Conservation (phyloP, 92 coral and sea anemone species). For the Palythoa heliodiscus region DNA sequence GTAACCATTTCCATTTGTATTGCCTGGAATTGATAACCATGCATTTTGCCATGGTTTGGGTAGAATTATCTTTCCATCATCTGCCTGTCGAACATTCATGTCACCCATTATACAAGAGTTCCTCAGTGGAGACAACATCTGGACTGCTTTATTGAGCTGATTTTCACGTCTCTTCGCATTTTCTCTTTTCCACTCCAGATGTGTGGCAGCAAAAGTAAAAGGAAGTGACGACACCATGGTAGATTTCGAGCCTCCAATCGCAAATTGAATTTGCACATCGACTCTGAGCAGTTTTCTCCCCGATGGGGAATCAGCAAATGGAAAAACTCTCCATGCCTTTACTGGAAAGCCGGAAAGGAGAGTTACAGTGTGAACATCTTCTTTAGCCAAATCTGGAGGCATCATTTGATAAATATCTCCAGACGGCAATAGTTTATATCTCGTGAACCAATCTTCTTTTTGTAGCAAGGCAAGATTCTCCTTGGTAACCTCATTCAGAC, state of each 20-base stretch:
- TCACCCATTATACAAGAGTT: slow-evolving; percentile 83
- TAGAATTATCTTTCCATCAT: slow-evolving; percentile 67
- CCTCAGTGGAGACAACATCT: slow-evolving; percentile 44
- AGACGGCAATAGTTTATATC: slow-evolving; percentile 41
- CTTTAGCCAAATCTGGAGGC: slow-evolving; percentile 28
- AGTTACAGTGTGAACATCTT: slow-evolving; percentile 48
- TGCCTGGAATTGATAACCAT: slow-evolving; percentile 58
- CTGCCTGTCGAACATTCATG: slow-evolving; percentile 53
- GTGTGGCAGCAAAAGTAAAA: slow-evolving; percentile 67
- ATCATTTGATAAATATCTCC: slow-evolving; percentile 27
- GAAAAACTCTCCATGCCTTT: background rate
- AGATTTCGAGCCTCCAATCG: too few species aligned
- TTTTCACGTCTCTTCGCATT: slow-evolving; percentile 40
- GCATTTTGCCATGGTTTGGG: slow-evolving; percentile 68
- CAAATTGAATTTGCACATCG: background rate
- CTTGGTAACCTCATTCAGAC: slow-evolving; percentile 70
- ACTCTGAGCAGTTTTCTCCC: slow-evolving; percentile 21
- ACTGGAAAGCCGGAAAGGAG: slow-evolving; percentile 53
- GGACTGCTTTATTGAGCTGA: slow-evolving; percentile 54
- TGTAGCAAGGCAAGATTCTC: slow-evolving; percentile 47
- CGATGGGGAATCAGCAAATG: background rate
- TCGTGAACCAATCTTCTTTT: slow-evolving; percentile 57
- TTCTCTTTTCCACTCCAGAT: slow-evolving; percentile 55
- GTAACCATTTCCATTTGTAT: slow-evolving; percentile 60
- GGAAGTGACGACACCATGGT: background rate